These are phyloP conservation scores for Caenorhabditis wallacei DNA, from an alignment of 2,888 invertebrate species.

Conservation along the genomic window DNA sequence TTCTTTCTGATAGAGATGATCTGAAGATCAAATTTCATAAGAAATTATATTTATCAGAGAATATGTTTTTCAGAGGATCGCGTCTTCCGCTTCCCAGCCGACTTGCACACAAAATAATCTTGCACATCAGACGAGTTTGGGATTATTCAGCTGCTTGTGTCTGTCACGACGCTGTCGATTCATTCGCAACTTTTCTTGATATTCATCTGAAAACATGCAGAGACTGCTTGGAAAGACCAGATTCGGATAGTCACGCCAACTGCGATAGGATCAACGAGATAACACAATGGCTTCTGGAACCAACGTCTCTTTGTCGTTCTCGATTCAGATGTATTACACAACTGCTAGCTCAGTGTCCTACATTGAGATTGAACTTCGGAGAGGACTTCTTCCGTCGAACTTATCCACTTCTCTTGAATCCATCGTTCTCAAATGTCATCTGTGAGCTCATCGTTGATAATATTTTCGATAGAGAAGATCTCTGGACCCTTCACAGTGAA, in stretches of 20 bases:
- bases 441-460: conserved; percentile 59
- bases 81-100: too few relatives aligned
- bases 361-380: conserved; percentile 38
- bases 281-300: conserved; percentile 60
- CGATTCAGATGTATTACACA: conserved; percentile 69
- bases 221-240: conserved; percentile 48
- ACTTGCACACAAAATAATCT: conserved; percentile 14
- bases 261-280: conserved; percentile 66
- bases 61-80: not conserved
- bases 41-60: too few relatives aligned
- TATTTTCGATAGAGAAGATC: conserved; percentile 38
- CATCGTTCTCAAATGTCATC: conserved; percentile 58
- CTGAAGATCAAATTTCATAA: not conserved
- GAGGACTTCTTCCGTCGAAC: conserved; percentile 52
- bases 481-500: conserved; percentile 56
- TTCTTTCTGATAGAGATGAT: too few relatives aligned
- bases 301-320: conserved; percentile 55
- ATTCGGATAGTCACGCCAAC: conserved; percentile 11
- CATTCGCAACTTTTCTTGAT: conserved; percentile 63
- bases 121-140: conserved; percentile 68
- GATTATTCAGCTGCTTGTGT: conserved; percentile 70
- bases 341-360: conserved; percentile 47
- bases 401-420: conserved; percentile 48
- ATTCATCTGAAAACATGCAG: conserved; percentile 63
- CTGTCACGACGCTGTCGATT: conserved; percentile 71